Evolutionary conservation across 53 echinoderm and acorn worm species (phyloP).

Genomic region (Echinometra lucunter): DNA sequence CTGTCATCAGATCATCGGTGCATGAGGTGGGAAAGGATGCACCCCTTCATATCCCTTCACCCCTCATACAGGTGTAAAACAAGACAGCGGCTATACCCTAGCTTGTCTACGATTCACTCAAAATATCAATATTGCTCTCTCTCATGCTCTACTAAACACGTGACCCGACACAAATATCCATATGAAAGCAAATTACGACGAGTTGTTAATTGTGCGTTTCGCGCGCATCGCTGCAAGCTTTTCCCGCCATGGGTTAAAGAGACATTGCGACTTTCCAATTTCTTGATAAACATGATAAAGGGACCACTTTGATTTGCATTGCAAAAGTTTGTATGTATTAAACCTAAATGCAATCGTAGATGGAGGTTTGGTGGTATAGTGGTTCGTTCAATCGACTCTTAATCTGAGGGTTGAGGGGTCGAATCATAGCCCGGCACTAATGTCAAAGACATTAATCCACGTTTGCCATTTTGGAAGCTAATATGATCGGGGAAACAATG

Average conservation of each 20-base stretch:
- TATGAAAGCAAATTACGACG: conserved; percentile 56
- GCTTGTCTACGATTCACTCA: neutral
- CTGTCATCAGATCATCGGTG: conserved; percentile 27
- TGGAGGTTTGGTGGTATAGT: too few relatives aligned
- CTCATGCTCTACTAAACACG: conserved; percentile 38
- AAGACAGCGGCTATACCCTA: neutral
- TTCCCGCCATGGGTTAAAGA: neutral
- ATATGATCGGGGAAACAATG: too few relatives aligned
- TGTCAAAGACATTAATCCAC: too few relatives aligned
- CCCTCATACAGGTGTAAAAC: conserved; percentile 17
- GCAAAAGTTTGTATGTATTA: too few relatives aligned
- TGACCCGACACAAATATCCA: conserved; percentile 69
- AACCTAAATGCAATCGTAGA: too few relatives aligned
- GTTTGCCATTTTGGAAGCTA: too few relatives aligned
- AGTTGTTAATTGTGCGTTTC: conserved; percentile 55
- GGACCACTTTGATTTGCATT: too few relatives aligned
- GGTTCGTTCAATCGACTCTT: too few relatives aligned
- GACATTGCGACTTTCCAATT: neutral
- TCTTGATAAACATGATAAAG: neutral
- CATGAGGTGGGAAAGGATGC: conserved; percentile 32
- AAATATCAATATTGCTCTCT: conserved; percentile 42
- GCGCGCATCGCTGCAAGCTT: conserved; percentile 6
- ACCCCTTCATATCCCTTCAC: conserved; percentile 20
- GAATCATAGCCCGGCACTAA: too few relatives aligned
- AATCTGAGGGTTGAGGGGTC: too few relatives aligned